Evolutionary conservation across 1,140 invertebrate genomes (phyloP).

Genomic region (Ooceraea biroi): DNA sequence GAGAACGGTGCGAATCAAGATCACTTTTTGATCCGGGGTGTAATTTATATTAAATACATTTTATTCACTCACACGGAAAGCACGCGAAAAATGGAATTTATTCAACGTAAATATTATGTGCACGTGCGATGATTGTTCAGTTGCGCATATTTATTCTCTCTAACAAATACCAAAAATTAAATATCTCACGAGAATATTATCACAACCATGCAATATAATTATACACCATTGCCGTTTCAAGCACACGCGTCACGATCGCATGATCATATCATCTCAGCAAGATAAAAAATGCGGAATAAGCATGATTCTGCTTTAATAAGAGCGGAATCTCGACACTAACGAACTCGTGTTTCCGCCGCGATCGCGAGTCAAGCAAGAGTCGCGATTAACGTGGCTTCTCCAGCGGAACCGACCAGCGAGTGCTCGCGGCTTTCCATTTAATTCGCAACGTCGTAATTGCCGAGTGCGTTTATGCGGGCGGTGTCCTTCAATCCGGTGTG

Average conservation of each 20-base stretch:
- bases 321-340: not conserved
- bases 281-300: not conserved
- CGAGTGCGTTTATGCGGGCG: slow-evolving; percentile 29
- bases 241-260: not conserved
- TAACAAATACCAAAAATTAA: too few species aligned
- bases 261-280: not conserved
- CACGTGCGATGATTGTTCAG: slow-evolving; percentile 1
- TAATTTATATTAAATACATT: slow-evolving; percentile 37
- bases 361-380: slow-evolving; percentile 7
- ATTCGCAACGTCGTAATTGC: slow-evolving; percentile 43
- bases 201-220: not conserved
- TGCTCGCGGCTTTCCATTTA: slow-evolving; percentile 30
- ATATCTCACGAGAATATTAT: not conserved
- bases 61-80: slow-evolving; percentile 32
- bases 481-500: slow-evolving; percentile 13
- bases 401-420: slow-evolving; percentile 16
- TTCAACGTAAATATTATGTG: slow-evolving; percentile 24
- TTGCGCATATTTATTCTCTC: slow-evolving; percentile 2
- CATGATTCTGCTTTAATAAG: not conserved
- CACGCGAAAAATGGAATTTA: slow-evolving; percentile 40
- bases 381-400: slow-evolving; percentile 25
- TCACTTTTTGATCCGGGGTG: slow-evolving; percentile 46
- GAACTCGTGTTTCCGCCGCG: not conserved
- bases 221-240: not conserved
- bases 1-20: slow-evolving; percentile 24